Percentiles rank a stretch among this genome's conserved stretches.
Conservation (phyloP, 2,797 vertebrate genomes). For the Prunella strophiata region DNA sequence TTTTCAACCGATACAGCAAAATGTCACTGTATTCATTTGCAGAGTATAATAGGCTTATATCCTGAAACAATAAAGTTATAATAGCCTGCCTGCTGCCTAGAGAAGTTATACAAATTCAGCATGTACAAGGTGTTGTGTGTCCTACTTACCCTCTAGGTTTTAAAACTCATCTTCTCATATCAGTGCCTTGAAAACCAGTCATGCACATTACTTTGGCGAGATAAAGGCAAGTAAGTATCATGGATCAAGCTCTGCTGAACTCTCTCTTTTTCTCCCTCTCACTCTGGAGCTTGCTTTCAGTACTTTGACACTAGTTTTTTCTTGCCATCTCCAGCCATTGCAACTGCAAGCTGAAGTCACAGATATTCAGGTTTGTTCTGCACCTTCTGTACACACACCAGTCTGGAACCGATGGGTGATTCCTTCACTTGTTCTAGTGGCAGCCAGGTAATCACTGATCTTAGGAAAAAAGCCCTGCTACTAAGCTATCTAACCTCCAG, state of each 20-base stretch:
- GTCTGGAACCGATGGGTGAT: neutral
- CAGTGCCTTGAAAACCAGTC: neutral
- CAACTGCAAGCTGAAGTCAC: neutral
- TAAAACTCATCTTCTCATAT: conserved; percentile 9
- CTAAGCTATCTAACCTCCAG: neutral
- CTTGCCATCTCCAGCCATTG: neutral
- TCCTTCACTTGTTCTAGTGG: neutral
- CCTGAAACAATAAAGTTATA: conserved; percentile 78
- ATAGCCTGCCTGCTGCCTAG: conserved; percentile 66
- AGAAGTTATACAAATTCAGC: conserved; percentile 58
- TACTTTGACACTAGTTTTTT: neutral
- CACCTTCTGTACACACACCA: rapidly evolving
- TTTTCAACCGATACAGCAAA: conserved; percentile 76
- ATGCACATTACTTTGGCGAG: neutral
- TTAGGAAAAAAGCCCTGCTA: neutral
- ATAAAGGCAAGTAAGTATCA: conserved; percentile 9
- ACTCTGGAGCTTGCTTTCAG: neutral
- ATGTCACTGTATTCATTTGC: conserved; percentile 78
- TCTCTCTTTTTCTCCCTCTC: neutral
- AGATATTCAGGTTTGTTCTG: neutral
- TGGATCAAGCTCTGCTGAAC: neutral
- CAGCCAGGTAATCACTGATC: neutral
- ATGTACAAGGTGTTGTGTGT: conserved; percentile 22
- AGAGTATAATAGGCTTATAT: conserved; percentile 75
- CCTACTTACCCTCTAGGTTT: conserved; percentile 68